Base-by-base conservation (phyloP, 2,888 invertebrate genomes). In the Acronicta aceris region DNA sequence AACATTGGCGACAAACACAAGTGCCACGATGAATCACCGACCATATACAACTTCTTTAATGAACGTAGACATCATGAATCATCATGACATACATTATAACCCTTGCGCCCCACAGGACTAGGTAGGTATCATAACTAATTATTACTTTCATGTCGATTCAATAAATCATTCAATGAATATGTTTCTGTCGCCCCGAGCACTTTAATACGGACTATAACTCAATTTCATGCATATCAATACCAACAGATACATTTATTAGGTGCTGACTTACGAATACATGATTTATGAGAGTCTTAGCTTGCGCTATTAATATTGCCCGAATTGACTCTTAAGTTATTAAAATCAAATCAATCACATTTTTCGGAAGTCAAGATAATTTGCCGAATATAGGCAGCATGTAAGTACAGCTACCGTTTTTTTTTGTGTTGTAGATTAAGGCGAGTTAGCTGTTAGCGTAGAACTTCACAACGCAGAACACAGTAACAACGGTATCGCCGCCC, bases 101-200 rank as follows among this genome's bases (percentile, higher is more conserved):
- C 42, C 12, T 17, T 10, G 8, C 30, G 46, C 16, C 15, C 21
- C 30, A 30, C 33, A 41, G 12, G 33, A 33, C 51, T 48, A 45
- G 15, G 48, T 48, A 45, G 15, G 48, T 49, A 52, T 15, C 17
- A 30, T 6, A 30, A 56, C 43, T 25, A 27, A 36, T 48, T 36
- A 33, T 33, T 33, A 43, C 27, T 27, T 9, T 27, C 25, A 12
- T 41, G 53, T 41, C 53, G 40, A 71, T 50, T 49, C 17, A 64
- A 49, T 55, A 56, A 63, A 66, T 70, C 30, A 70, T 56, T 64
- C 40, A 52, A 49, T 56, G 40, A 45, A 52, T 52, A 40, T 43
- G 27, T 51, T 30, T 52, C 41, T 62, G 50, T 63, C 55, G 56
- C 51, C 56, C 51, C 43, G 42, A 66, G 13, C 13, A 47, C 27